These are phyloP conservation scores for Protobothrops flavoviridis DNA, from an alignment of 2,113 vertebrate genomes.

Conservation along the genomic window DNA sequence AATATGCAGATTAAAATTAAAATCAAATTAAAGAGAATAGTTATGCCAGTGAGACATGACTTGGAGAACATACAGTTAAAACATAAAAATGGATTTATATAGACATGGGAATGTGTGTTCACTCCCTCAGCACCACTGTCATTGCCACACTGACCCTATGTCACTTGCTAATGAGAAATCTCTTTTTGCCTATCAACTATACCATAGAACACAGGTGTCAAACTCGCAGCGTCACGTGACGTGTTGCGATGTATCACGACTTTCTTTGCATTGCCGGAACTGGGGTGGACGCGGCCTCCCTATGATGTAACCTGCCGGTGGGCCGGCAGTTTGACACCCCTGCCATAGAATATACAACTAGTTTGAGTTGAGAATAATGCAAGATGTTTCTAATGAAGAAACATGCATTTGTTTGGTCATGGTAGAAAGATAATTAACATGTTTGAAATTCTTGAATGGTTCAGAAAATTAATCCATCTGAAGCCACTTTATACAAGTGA, in stretches of 20 bases:
- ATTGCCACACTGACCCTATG: neutral
- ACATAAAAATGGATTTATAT: neutral
- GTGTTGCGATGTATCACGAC: too few species aligned
- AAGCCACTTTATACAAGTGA: neutral
- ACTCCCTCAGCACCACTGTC: neutral
- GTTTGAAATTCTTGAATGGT: neutral
- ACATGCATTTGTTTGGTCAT: neutral
- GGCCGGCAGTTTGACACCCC: too few species aligned
- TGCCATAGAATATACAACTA: neutral
- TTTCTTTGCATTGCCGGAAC: too few species aligned
- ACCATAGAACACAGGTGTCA: too few species aligned
- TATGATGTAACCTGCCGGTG: too few species aligned
- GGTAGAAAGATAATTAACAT: neutral
- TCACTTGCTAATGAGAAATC: neutral
- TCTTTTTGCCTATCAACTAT: neutral
- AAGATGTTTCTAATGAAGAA: neutral
- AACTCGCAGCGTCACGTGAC: too few species aligned
- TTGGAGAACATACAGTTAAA: neutral
- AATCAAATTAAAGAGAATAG: neutral
- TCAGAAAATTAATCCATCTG: neutral
- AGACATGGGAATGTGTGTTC: neutral
- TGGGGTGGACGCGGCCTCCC: too few species aligned
- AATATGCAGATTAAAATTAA: neutral
- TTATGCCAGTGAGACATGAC: neutral
- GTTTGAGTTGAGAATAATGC: neutral